Percentiles rank a stretch among this genome's conserved stretches.
These are phyloP conservation scores for Hyppa rectilinea DNA, from an alignment of 2,888 invertebrate species.

Conservation along the genomic window DNA sequence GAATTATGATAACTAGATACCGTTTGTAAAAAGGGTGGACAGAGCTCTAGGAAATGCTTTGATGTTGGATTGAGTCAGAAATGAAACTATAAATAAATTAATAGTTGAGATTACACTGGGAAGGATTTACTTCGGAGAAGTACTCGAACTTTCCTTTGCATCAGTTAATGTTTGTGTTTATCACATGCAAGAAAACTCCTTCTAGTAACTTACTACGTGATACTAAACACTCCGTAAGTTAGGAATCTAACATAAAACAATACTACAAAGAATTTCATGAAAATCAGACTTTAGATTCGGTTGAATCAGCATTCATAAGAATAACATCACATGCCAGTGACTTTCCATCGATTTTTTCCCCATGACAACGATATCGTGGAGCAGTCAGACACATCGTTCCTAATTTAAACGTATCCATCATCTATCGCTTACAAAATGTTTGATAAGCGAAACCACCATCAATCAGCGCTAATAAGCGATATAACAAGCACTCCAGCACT, in stretches of 20 bases:
- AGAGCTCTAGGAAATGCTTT: slow-evolving; percentile 21
- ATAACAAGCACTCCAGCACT: slow-evolving; percentile 13
- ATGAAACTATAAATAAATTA: slow-evolving; percentile 30
- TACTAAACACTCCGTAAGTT: background rate
- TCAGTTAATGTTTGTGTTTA: slow-evolving; percentile 2
- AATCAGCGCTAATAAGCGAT: slow-evolving; percentile 35
- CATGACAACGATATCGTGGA: background rate
- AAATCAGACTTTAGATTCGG: background rate
- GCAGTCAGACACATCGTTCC: background rate
- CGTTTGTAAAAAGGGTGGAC: background rate
- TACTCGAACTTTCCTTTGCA: background rate
- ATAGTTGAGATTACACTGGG: slow-evolving; percentile 8
- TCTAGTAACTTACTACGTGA: background rate
- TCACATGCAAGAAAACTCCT: background rate
- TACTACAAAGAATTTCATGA: background rate
- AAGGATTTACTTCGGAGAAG: background rate
- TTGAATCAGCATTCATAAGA: background rate
- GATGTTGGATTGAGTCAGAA: slow-evolving; percentile 15
- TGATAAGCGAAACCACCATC: slow-evolving; percentile 24
- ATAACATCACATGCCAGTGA: background rate
- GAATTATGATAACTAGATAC: slow-evolving; percentile 49
- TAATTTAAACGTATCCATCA: slow-evolving; percentile 14
- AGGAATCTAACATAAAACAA: background rate
- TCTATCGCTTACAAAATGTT: slow-evolving; percentile 19
- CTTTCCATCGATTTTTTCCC: background rate